phyloP scores from a whole-genome alignment of 2,888 invertebrate genomes.

The Dascillus cervinus region DNA sequence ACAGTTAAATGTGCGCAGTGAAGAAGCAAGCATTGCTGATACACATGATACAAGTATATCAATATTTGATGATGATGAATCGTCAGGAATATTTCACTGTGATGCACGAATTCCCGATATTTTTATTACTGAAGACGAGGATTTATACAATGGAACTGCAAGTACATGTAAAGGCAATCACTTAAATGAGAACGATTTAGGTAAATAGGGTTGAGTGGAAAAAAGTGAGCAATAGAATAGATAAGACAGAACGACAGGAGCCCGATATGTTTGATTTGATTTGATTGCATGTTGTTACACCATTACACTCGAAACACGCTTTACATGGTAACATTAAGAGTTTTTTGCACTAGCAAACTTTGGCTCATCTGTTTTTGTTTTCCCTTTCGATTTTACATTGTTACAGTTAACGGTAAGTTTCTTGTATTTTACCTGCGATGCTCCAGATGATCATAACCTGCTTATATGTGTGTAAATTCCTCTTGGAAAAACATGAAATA shows the following conservation, averaged over 20 bases:
- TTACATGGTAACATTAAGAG: constrained; percentile 10
- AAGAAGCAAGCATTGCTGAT: constrained; percentile 18
- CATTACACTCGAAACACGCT: constrained; percentile 18
- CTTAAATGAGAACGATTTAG: too few relatives aligned
- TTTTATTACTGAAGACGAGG: too few relatives aligned
- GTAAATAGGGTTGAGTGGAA: too few relatives aligned
- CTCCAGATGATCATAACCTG: too few relatives aligned
- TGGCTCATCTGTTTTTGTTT: constrained; percentile 18
- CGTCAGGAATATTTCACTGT: too few relatives aligned
- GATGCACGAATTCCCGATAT: too few relatives aligned
- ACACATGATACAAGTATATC: constrained; percentile 1
- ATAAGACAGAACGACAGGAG: constrained; percentile 22
- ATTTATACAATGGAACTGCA: too few relatives aligned
- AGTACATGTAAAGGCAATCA: too few relatives aligned
- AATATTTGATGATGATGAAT: constrained; percentile 6
- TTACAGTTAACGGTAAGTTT: not conserved
- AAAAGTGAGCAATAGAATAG: too few relatives aligned
- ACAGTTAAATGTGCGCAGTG: constrained; percentile 20
- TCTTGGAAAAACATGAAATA: too few relatives aligned
- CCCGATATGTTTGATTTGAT: constrained; percentile 40
- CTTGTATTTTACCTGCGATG: too few relatives aligned
- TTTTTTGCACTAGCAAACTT: constrained; percentile 18
- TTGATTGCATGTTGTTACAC: constrained; percentile 16
- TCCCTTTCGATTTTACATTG: not conserved
- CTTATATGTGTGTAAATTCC: too few relatives aligned